These are phyloP conservation scores for Ceyx cyanopectus DNA, from an alignment of 2,113 vertebrate species.

Conservation along the genomic window DNA sequence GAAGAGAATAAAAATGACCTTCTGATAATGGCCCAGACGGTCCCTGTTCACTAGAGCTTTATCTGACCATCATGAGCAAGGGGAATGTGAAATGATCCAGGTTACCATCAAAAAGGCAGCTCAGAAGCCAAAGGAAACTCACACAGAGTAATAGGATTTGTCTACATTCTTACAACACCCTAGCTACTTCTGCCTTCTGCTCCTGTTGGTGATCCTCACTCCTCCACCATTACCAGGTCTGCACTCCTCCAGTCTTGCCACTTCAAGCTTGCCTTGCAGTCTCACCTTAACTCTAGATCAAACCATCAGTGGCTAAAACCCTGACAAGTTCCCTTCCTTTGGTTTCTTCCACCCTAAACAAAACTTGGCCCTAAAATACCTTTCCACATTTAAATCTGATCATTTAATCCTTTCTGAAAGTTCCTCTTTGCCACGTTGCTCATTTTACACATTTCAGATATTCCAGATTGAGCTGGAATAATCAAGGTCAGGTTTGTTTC, in stretches of 20 bases:
- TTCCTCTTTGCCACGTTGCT: background rate
- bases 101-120: background rate
- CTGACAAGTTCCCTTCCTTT: background rate
- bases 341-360: background rate
- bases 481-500: background rate
- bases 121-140: background rate
- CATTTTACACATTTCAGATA: background rate
- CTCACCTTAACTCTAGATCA: background rate
- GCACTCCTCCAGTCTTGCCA: background rate
- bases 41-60: background rate
- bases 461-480: background rate
- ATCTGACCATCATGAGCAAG: background rate
- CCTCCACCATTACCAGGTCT: background rate
- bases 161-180: background rate
- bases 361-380: background rate
- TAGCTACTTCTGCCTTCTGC: background rate
- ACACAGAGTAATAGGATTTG: background rate
- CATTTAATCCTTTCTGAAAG: background rate
- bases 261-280: background rate
- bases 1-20: background rate
- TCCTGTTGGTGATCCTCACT: background rate
- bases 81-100: background rate
- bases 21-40: background rate
- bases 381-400: background rate
- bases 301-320: background rate